Evolutionary conservation across 1,140 invertebrate species (phyloP).

Genomic region (Bombus terrestris): DNA sequence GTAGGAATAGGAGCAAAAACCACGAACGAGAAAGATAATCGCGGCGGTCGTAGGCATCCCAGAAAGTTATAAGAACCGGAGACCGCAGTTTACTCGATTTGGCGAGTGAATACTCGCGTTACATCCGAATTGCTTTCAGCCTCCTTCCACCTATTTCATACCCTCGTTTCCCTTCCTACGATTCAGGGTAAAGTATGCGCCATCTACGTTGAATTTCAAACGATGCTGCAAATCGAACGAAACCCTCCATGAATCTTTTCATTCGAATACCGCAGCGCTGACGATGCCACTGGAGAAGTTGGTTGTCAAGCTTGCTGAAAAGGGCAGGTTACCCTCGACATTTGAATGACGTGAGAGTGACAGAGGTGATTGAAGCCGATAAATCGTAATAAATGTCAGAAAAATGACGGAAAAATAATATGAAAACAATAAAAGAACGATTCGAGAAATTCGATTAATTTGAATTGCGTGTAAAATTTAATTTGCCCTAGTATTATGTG

Average conservation of each 20-base stretch:
- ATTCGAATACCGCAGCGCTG: neutral
- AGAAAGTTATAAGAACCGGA: slow-evolving; percentile 62
- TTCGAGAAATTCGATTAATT: too few relatives aligned
- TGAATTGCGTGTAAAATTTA: neutral
- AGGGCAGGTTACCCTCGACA: neutral
- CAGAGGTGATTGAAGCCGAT: neutral
- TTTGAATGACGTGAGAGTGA: neutral
- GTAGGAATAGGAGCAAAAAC: neutral
- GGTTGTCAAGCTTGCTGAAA: slow-evolving; percentile 27
- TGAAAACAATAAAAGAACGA: neutral
- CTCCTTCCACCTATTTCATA: neutral
- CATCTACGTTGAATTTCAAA: slow-evolving; percentile 59
- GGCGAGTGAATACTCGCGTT: slow-evolving; percentile 53
- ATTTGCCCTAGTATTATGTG: neutral
- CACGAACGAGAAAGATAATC: slow-evolving; percentile 45
- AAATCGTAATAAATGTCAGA: neutral
- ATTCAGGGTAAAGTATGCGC: slow-evolving; percentile 34
- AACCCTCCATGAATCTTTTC: slow-evolving; percentile 60
- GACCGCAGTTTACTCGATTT: slow-evolving; percentile 65
- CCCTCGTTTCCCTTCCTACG: neutral
- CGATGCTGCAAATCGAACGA: slow-evolving; percentile 59
- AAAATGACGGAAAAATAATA: neutral
- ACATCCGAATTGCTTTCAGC: slow-evolving; percentile 3
- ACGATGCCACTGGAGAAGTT: neutral
- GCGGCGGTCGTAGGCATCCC: slow-evolving; percentile 30